Percentiles rank a stretch among this genome's conserved stretches.
Evolutionary conservation across 2,113 vertebrate genomes (phyloP).

Genomic region (Periophthalmus modestus): DNA sequence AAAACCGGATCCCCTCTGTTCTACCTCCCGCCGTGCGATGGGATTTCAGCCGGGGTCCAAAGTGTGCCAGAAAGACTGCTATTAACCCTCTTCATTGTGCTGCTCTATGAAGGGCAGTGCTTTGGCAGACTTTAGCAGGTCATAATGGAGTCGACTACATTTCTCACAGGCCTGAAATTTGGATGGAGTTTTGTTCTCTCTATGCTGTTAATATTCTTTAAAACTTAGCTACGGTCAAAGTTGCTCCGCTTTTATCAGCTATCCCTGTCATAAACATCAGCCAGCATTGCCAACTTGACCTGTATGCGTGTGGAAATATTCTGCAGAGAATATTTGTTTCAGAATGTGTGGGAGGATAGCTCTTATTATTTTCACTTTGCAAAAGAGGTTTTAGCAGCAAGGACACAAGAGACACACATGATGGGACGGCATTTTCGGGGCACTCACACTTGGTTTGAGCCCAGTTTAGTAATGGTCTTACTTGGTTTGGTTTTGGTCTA

Average conservation of each 20-base stretch:
- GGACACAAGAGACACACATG: not conserved
- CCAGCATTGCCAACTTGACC: slow-evolving; percentile 15
- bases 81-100: slow-evolving; percentile 66
- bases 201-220: slow-evolving; percentile 37
- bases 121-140: slow-evolving; percentile 58
- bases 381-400: slow-evolving; percentile 17
- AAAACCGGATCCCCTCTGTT: slow-evolving; percentile 51
- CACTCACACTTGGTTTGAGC: no score
- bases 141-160: slow-evolving; percentile 53
- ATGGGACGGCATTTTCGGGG: not conserved
- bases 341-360: slow-evolving; percentile 40
- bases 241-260: slow-evolving; percentile 11
- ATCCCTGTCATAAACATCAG: slow-evolving; percentile 39
- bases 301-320: slow-evolving; percentile 33
- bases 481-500: no score
- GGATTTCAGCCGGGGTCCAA: slow-evolving; percentile 51
- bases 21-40: slow-evolving; percentile 64
- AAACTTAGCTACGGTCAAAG: slow-evolving; percentile 18
- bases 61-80: slow-evolving; percentile 63
- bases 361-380: slow-evolving; percentile 18
- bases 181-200: slow-evolving; percentile 46
- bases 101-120: slow-evolving; percentile 55
- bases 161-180: slow-evolving; percentile 61
- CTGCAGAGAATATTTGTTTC: slow-evolving; percentile 18
- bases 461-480: no score